Evolutionary conservation across 1,140 invertebrate species (phyloP).

Genomic region (Chionoecetes opilio): DNA sequence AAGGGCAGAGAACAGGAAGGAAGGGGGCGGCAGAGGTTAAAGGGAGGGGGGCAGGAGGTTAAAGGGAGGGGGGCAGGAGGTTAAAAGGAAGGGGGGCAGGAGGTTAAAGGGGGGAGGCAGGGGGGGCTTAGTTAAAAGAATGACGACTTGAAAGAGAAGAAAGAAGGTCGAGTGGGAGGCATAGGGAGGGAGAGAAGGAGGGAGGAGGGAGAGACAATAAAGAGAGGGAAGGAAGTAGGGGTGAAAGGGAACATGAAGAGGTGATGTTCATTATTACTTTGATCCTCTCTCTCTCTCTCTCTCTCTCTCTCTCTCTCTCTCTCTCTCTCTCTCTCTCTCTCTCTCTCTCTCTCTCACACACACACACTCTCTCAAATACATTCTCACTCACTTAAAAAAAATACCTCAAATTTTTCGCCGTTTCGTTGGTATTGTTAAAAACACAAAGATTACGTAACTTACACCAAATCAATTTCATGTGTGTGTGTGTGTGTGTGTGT

Average conservation of each 20-base stretch:
- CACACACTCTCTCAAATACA: not conserved
- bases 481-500: no score
- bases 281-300: not conserved
- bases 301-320: constrained; percentile 8
- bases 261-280: constrained; percentile 20
- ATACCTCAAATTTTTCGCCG: not conserved
- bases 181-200: not conserved
- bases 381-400: not conserved
- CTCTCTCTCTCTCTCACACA: not conserved
- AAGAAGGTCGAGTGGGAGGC: not conserved
- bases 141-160: not conserved
- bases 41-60: no score
- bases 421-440: not conserved
- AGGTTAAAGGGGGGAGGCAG: not conserved
- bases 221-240: not conserved
- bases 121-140: not conserved
- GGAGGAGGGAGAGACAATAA: not conserved
- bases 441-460: not conserved
- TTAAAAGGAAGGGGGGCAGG: not conserved
- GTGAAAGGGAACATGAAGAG: not conserved
- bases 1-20: no score
- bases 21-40: no score
- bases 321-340: not conserved
- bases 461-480: not conserved
- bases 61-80: no score